Evolutionary conservation across 2,113 vertebrate species (phyloP).

Genomic region (Theristicus caerulescens): DNA sequence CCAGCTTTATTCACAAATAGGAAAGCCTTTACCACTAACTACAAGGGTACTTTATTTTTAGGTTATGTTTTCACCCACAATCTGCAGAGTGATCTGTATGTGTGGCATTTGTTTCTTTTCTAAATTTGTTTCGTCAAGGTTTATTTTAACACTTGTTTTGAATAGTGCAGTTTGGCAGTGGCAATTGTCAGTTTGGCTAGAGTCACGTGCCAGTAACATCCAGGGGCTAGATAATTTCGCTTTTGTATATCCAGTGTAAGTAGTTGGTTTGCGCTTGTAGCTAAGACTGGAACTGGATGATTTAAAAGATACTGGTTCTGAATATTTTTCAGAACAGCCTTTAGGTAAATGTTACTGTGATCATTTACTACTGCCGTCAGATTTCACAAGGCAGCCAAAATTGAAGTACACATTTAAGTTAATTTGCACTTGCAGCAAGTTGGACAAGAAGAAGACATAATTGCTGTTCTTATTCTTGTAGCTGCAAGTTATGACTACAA

Average conservation of each 20-base stretch:
- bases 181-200: background rate
- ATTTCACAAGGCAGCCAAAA: background rate
- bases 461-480: background rate
- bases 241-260: background rate
- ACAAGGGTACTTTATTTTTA: slow-evolving; percentile 47
- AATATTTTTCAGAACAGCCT: background rate
- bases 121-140: background rate
- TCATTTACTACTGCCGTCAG: background rate
- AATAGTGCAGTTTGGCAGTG: background rate
- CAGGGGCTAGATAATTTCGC: background rate
- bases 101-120: slow-evolving; percentile 3
- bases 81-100: background rate
- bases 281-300: background rate
- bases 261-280: background rate
- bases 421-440: background rate
- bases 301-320: background rate
- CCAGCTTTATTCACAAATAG: slow-evolving; percentile 9
- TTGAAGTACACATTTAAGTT: background rate
- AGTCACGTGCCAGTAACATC: background rate
- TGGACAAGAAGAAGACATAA: background rate
- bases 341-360: background rate
- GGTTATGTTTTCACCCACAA: background rate
- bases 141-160: background rate
- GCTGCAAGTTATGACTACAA: background rate
- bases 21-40: background rate